These are phyloP conservation scores for Nudaria mundana DNA, from an alignment of 2,888 invertebrate genomes.

Conservation along the genomic window DNA sequence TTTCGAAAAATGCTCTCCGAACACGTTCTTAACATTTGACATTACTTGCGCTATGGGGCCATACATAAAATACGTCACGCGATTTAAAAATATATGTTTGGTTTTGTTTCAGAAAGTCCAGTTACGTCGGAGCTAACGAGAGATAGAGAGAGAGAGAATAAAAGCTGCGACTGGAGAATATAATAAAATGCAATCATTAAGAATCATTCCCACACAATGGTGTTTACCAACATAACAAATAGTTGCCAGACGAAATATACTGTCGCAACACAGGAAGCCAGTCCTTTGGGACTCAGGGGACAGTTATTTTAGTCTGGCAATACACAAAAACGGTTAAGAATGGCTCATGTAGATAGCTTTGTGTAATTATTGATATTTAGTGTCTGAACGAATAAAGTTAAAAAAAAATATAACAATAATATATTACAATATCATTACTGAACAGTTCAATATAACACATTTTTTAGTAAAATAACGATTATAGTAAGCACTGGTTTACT, in stretches of 20 bases:
- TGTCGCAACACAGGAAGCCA: constrained; percentile 26
- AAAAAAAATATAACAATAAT: constrained; percentile 41
- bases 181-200: constrained; percentile 66
- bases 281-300: constrained; percentile 20
- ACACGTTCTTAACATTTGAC: too few relatives aligned
- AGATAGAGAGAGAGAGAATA: constrained; percentile 31
- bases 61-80: too few relatives aligned
- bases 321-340: constrained; percentile 53
- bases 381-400: constrained; percentile 59
- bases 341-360: constrained; percentile 81
- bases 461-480: constrained; percentile 49
- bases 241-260: constrained; percentile 51
- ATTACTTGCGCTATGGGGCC: too few relatives aligned
- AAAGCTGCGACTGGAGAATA: constrained; percentile 58
- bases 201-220: constrained; percentile 75
- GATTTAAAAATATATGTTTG: too few relatives aligned
- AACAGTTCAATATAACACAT: constrained; percentile 48
- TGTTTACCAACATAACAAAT: constrained; percentile 50
- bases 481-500: constrained; percentile 51
- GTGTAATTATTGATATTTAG: constrained; percentile 79
- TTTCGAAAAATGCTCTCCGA: too few relatives aligned
- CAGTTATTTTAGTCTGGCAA: constrained; percentile 40
- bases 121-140: constrained; percentile 62
- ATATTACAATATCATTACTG: constrained; percentile 53
- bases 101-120: constrained; percentile 59